Percentiles rank a stretch among this genome's conserved stretches.
Conservation (phyloP, 2,113 vertebrate genomes). For the Donacobius atricapilla region DNA sequence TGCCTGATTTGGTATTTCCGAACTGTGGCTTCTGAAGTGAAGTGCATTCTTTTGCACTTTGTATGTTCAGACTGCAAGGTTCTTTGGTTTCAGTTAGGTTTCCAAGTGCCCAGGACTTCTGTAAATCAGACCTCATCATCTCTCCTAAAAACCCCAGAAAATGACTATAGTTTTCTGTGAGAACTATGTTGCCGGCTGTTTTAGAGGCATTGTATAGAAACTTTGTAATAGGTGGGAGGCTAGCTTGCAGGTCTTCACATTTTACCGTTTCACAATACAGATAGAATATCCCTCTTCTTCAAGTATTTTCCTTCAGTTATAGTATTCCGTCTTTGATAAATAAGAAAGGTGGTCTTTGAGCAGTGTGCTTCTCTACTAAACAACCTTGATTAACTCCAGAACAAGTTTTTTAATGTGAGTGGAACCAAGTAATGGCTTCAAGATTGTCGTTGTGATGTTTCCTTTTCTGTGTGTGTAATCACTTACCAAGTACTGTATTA, state of each 20-base stretch:
- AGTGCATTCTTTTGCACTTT: background rate
- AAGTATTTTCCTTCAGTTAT: background rate
- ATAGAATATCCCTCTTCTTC: background rate
- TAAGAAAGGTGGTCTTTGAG: background rate
- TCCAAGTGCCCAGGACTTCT: background rate
- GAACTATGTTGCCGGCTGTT: background rate
- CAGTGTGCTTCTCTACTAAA: background rate
- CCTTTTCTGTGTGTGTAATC: background rate
- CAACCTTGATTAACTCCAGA: background rate
- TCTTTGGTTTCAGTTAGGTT: background rate
- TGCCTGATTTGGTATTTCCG: background rate
- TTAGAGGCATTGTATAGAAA: background rate
- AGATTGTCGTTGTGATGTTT: background rate
- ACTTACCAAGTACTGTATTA: background rate
- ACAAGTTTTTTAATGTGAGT: background rate
- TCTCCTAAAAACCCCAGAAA: background rate
- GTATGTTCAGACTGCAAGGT: background rate
- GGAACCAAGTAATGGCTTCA: background rate
- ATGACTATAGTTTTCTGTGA: background rate
- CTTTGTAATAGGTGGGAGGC: background rate
- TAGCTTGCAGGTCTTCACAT: background rate
- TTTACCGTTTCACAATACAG: background rate
- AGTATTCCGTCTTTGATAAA: background rate
- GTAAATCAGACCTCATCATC: background rate
- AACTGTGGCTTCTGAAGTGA: background rate